Conservation (phyloP, 2,888 invertebrate genomes). For the Crematogaster levior region DNA sequence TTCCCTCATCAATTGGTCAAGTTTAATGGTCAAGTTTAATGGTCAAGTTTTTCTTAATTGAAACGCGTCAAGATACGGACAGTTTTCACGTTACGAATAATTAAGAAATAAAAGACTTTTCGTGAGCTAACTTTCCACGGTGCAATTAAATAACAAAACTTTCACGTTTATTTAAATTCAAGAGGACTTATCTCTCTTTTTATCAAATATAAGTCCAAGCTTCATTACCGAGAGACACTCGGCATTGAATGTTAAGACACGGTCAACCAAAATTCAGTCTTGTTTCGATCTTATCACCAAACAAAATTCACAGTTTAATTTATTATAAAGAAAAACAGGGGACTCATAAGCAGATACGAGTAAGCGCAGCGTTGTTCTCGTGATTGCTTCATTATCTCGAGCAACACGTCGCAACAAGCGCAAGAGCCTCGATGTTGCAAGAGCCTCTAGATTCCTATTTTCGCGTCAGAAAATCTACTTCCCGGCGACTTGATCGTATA, state of each 20-base stretch:
- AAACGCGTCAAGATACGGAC: background rate
- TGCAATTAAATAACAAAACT: slow-evolving; percentile 30
- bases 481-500: background rate
- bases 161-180: slow-evolving; percentile 10
- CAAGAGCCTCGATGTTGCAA: background rate
- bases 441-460: background rate
- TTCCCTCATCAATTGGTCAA: background rate
- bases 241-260: background rate
- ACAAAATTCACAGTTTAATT: background rate
- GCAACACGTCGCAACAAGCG: background rate
- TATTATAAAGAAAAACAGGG: background rate
- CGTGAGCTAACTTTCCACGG: background rate
- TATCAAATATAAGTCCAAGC: slow-evolving; percentile 17
- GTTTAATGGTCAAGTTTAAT: background rate
- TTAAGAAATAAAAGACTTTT: background rate
- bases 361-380: background rate
- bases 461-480: slow-evolving; percentile 6
- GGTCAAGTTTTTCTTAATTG: too few species aligned
- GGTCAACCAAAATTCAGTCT: background rate
- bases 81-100: background rate
- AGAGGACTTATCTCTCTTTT: background rate
- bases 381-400: background rate
- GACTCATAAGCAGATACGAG: background rate
- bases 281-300: background rate
- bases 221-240: slow-evolving; percentile 2